Percentiles rank a stretch among this genome's conserved stretches.
Conservation (phyloP, 2,797 vertebrate genomes). For the Notolabrus celidotus region DNA sequence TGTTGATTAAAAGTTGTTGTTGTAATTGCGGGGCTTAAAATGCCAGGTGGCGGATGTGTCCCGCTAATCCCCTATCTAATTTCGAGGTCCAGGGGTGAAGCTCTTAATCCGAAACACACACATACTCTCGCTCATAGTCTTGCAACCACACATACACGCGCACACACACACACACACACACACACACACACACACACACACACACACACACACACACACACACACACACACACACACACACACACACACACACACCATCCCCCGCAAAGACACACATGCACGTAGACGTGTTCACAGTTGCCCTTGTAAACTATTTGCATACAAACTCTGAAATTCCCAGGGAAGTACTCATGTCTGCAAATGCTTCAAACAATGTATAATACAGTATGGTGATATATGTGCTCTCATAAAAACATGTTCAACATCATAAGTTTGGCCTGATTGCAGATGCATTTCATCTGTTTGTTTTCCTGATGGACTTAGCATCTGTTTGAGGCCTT, state of each 20-base stretch:
- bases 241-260: too few relatives aligned
- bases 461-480: constrained; percentile 22
- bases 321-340: constrained; percentile 17
- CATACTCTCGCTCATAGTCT: constrained; percentile 64
- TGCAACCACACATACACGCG: constrained; percentile 51
- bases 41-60: constrained; percentile 84
- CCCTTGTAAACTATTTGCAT: background rate
- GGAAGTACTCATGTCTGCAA: background rate
- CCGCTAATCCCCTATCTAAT: constrained; percentile 84
- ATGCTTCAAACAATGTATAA: background rate
- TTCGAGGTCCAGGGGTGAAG: constrained; percentile 84
- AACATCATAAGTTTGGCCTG: constrained; percentile 20
- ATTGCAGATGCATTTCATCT: constrained; percentile 28
- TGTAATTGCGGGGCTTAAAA: constrained; percentile 82
- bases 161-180: background rate
- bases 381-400: background rate
- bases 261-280: constrained; percentile 25
- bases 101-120: constrained; percentile 83
- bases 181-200: too few relatives aligned
- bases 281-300: constrained; percentile 22
- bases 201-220: constrained; percentile 74
- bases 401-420: constrained; percentile 24
- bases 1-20: constrained; percentile 85
- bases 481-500: constrained; percentile 11
- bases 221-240: background rate